Conservation (phyloP, 1,140 invertebrate species). For the Calliphora vicina region DNA sequence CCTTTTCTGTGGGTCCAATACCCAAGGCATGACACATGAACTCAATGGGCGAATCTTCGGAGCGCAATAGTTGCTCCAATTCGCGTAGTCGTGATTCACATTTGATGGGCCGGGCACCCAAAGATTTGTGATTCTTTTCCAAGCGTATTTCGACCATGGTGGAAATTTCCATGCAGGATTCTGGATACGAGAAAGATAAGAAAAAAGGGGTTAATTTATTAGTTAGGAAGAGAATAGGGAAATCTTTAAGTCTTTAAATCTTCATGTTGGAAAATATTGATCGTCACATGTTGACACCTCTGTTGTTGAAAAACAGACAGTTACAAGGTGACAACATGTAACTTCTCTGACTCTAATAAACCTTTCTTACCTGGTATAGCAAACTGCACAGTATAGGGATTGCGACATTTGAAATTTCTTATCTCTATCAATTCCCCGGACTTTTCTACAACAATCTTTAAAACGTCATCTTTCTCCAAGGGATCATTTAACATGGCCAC, state of each 20-base stretch:
- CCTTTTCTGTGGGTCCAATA: conserved; percentile 76
- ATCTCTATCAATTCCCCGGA: conserved; percentile 80
- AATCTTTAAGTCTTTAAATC: too few relatives aligned
- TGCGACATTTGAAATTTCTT: conserved; percentile 76
- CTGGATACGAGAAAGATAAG: conserved; percentile 51
- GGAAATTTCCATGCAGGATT: conserved; percentile 80
- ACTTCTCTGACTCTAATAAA: too few relatives aligned
- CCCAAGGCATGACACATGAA: conserved; percentile 89
- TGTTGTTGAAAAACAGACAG: too few relatives aligned
- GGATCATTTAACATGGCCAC: conserved; percentile 80
- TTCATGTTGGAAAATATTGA: too few relatives aligned
- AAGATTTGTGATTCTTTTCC: conserved; percentile 77
- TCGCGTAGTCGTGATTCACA: conserved; percentile 84
- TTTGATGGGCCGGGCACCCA: conserved; percentile 82
- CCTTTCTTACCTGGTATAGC: conserved; percentile 70
- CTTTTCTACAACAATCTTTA: conserved; percentile 79
- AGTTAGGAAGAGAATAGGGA: too few relatives aligned
- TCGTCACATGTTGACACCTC: too few relatives aligned
- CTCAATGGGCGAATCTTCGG: conserved; percentile 80
- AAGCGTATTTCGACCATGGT: conserved; percentile 82
- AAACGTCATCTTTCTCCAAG: conserved; percentile 74
- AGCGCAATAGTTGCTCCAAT: conserved; percentile 79
- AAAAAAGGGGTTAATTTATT: too few relatives aligned
- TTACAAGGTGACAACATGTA: too few relatives aligned
- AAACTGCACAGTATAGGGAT: conserved; percentile 83